Conservation (phyloP, 2,888 invertebrate species). For the Brachynemurus nebulosus region DNA sequence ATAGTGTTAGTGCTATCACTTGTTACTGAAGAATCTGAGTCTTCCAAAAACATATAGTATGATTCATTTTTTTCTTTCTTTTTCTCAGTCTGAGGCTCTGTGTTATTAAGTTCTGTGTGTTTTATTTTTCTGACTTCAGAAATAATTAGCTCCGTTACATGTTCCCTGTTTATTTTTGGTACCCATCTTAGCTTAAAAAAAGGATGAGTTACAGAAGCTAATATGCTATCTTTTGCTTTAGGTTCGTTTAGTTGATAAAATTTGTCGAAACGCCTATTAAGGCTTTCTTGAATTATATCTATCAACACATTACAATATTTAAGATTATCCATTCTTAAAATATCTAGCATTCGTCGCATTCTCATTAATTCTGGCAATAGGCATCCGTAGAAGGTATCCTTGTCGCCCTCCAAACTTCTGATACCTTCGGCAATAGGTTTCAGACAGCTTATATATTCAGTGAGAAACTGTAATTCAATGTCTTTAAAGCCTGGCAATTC, state of each 20-base stretch:
- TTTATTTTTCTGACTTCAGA: slow-evolving; percentile 8
- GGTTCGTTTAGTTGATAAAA: slow-evolving; percentile 6
- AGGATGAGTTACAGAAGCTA: slow-evolving; percentile 7
- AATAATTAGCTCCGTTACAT: slow-evolving; percentile 7
- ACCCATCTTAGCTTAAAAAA: slow-evolving; percentile 11
- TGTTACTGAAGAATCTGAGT: slow-evolving; percentile 2
- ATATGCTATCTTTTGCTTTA: slow-evolving; percentile 6
- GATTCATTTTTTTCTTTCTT: neutral
- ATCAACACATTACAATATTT: slow-evolving; percentile 4
- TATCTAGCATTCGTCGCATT: slow-evolving; percentile 7
- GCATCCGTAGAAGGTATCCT: slow-evolving; percentile 10
- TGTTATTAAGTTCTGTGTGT: slow-evolving; percentile 6
- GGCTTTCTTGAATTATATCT: slow-evolving; percentile 8
- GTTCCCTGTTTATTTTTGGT: slow-evolving; percentile 8
- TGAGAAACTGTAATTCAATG: slow-evolving; percentile 10
- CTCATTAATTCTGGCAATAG: slow-evolving; percentile 11
- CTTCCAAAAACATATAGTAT: neutral
- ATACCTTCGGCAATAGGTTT: neutral
- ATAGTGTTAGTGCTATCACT: slow-evolving; percentile 5
- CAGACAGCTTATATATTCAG: slow-evolving; percentile 10
- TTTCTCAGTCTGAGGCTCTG: neutral
- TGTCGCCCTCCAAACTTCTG: slow-evolving; percentile 9
- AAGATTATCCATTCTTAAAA: slow-evolving; percentile 9
- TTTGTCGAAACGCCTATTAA: slow-evolving; percentile 6
- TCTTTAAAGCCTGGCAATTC: slow-evolving; percentile 10